These are phyloP conservation scores for Pelvicachromis taeniatus DNA, from an alignment of 2,113 vertebrate species.

Conservation along the genomic window DNA sequence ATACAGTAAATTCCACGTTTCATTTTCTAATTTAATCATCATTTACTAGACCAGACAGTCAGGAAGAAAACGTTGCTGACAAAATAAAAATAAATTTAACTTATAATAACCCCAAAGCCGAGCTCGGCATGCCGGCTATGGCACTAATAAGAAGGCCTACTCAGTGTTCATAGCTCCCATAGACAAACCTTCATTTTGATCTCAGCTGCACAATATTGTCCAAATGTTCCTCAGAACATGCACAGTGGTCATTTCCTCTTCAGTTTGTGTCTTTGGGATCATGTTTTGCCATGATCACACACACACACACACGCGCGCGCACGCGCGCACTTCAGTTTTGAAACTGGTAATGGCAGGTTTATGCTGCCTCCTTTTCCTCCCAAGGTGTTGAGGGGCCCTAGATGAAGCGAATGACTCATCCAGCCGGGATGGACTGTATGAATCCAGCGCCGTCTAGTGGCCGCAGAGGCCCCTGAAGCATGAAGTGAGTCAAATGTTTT, in stretches of 20 bases:
- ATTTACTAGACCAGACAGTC: background rate
- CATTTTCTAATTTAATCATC: background rate
- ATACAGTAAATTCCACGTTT: background rate
- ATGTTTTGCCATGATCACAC: background rate
- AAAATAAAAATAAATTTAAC: background rate
- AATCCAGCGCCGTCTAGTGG: conserved; percentile 50
- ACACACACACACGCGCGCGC: background rate
- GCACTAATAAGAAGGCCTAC: background rate
- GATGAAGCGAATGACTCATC: conserved; percentile 36
- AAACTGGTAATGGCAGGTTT: background rate
- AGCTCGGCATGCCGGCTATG: background rate
- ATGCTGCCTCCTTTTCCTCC: background rate
- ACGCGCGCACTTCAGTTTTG: background rate
- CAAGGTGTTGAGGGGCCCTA: background rate
- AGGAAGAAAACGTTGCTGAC: background rate
- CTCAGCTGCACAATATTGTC: background rate
- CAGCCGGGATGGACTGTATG: background rate
- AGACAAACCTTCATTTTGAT: background rate
- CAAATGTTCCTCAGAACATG: background rate
- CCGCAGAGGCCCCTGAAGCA: background rate
- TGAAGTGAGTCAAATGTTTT: background rate
- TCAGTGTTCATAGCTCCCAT: background rate
- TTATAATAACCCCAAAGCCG: background rate
- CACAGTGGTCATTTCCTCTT: background rate
- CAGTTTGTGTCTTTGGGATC: background rate